Base-by-base conservation (phyloP, 2,797 vertebrate genomes). In the Clarias platycephalus region DNA sequence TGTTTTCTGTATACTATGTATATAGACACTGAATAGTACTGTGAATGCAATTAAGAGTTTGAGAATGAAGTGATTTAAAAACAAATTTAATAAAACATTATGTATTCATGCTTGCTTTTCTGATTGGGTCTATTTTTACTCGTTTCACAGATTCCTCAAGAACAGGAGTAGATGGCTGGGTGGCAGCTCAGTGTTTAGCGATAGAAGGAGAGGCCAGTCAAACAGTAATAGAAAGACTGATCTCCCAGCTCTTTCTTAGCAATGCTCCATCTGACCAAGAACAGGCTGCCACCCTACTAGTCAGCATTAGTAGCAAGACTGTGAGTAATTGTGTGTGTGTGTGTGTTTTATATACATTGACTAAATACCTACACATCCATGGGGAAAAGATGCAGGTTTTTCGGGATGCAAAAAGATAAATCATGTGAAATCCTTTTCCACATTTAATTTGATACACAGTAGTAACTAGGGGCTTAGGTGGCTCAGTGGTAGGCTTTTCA, bases 171-270 rank as follows among this genome's bases (percentile, higher is more conserved):
- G 93, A 95, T 84, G 93, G 93, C 87, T 96, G 95, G 95, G 91
- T 92, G 83, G 94, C 94, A 28, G 94, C 95, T 57, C 95, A 96
- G 82, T 95, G 94, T 85, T 86, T 95, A 88, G 93, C 93, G 12
- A 81, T 94, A 83, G 92, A 94, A 22, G 92, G 93, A n/a, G 83
- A 90, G 58, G 58, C 84, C 74, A 92, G 88, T 72, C 91, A 91
- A 72, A 79, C 86, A 0, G 93, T 95, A 64, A 90, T 95, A 74
- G 92, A 93, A 80, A 93, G 92, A 88, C 92, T 96, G 58, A 86
- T 95, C 64, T 83, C 90, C 13, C 93, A 94, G 86, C 90, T 94
- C 74, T 95, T 95, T 85, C 80, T 89, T 28, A 91, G 88, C 78
- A 89, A 86, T 5, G 82, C 90, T 49, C 40, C 89, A 26, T 85